Evolutionary conservation across 2,888 invertebrate genomes (phyloP), one percentile per base, ranked within the genome.

Genomic region (Aethes cnicana): DNA sequence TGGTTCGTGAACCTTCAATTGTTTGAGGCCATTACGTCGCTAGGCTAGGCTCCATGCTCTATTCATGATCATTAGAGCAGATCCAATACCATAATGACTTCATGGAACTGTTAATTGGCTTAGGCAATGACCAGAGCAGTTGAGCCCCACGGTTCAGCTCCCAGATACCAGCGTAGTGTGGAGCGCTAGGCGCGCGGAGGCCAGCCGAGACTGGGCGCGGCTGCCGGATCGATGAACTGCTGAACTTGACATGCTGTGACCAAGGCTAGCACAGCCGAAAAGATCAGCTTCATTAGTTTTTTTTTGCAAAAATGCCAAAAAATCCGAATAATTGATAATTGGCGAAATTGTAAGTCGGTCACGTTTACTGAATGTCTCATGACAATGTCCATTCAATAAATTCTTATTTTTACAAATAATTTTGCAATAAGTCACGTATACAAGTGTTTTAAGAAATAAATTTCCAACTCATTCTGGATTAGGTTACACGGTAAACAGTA

Each of bases 241-340:
- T 64, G 69, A 73, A 70, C 73, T 74, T 71, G 74, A 71, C 72
- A 66, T 44, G 23, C 12, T 59, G 59, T 47, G 50, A 50, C 60
- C 69, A 73, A 72, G 74, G 74, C 65, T 64, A 59, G 33, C 46
- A 36, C 28, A 43, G 35, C 26, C 17, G 8, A 17, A n/a, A 4
- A 18, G 23, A n/a, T 14, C 43, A 50, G 50, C 17, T 17, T 3
- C 14, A 4, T 50, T 36, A 44, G 4, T 20, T 4, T 8, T 5
- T 30, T 16, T 26, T 3, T n/a, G n/a, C 23, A 23, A 23, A 2
- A 6, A 23, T 23, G 4, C n/a, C n/a, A n/a, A n/a, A n/a, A n/a
- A n/a, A n/a, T n/a, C n/a, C n/a, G n/a, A n/a, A n/a, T n/a, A n/a
- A n/a, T n/a, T n/a, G n/a, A n/a, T n/a, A n/a, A n/a, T n/a, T n/a